Conservation (phyloP, 2,797 vertebrate genomes). For the Coregonus sp. region DNA sequence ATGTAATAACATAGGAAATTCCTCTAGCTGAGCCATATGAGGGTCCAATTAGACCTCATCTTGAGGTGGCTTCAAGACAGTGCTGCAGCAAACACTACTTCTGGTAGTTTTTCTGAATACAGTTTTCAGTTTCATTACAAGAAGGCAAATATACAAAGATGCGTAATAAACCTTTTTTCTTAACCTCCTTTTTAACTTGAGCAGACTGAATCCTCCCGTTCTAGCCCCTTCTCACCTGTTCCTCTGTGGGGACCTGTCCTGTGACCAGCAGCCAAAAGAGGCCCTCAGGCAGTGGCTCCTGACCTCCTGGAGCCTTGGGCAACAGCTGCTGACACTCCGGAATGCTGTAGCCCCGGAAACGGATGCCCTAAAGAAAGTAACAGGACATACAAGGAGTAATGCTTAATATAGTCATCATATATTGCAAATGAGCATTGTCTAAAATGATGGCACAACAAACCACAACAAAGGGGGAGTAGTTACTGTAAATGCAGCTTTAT, state of each 20-base stretch:
- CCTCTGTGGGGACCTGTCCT: conserved; percentile 88
- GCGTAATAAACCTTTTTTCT: neutral
- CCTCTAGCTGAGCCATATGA: conserved; percentile 1
- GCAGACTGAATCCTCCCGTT: neutral
- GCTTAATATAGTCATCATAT: neutral
- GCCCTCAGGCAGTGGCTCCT: conserved; percentile 92
- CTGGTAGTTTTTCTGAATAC: neutral
- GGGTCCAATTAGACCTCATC: neutral
- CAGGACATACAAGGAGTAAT: neutral
- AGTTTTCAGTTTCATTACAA: neutral
- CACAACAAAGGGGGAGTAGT: neutral
- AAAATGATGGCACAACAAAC: too few relatives aligned
- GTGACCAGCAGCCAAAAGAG: conserved; percentile 97
- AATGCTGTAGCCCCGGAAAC: conserved; percentile 94
- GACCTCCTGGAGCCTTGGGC: conserved; percentile 87
- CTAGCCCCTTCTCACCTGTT: conserved; percentile 80
- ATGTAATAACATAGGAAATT: neutral
- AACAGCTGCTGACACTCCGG: conserved; percentile 94
- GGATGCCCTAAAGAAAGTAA: conserved; percentile 82
- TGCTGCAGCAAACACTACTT: neutral
- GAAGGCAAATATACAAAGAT: neutral
- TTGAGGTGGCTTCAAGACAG: neutral
- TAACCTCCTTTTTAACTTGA: neutral
- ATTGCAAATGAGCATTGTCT: neutral
- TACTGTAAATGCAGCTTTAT: neutral